Evolutionary conservation across 2,797 vertebrate genomes (phyloP).

Genomic region (Falco berigora): DNA sequence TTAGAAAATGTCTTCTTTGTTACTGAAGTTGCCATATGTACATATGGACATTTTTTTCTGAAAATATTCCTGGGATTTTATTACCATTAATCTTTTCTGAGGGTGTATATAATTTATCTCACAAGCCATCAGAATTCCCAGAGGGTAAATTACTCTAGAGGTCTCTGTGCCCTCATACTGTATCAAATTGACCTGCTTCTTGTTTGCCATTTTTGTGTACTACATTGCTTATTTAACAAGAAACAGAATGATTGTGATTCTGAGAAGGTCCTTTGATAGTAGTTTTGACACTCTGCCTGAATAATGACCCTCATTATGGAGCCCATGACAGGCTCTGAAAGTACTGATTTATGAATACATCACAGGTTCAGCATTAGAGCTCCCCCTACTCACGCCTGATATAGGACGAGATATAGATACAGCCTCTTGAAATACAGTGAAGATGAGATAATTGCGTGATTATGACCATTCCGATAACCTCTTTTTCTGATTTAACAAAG

Average conservation of each 20-base stretch:
- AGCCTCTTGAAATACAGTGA: slow-evolving; percentile 68
- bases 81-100: slow-evolving; percentile 95
- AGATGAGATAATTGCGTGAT: slow-evolving; percentile 74
- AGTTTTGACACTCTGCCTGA: slow-evolving; percentile 99
- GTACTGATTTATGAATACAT: slow-evolving; percentile 99
- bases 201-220: slow-evolving; percentile 99
- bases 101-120: slow-evolving; percentile 95
- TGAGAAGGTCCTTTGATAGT: slow-evolving; percentile 98
- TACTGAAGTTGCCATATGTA: slow-evolving; percentile 66
- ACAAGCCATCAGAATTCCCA: slow-evolving; percentile 91
- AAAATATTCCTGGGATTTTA: slow-evolving; percentile 77
- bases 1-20: slow-evolving; percentile 56
- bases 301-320: slow-evolving; percentile 99
- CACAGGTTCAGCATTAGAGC: slow-evolving; percentile 80
- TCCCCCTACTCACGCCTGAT: slow-evolving; percentile 74
- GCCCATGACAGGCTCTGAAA: slow-evolving; percentile 97
- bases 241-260: slow-evolving; percentile 99
- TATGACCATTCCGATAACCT: slow-evolving; percentile 71
- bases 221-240: slow-evolving; percentile 99
- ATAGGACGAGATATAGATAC: slow-evolving; percentile 67
- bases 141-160: slow-evolving; percentile 99
- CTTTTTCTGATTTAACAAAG: slow-evolving; percentile 68
- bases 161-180: slow-evolving; percentile 90
- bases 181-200: slow-evolving; percentile 99
- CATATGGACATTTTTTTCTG: slow-evolving; percentile 63